Base-by-base conservation (phyloP, 2,113 vertebrate genomes). In the Salvelinus sp. region DNA sequence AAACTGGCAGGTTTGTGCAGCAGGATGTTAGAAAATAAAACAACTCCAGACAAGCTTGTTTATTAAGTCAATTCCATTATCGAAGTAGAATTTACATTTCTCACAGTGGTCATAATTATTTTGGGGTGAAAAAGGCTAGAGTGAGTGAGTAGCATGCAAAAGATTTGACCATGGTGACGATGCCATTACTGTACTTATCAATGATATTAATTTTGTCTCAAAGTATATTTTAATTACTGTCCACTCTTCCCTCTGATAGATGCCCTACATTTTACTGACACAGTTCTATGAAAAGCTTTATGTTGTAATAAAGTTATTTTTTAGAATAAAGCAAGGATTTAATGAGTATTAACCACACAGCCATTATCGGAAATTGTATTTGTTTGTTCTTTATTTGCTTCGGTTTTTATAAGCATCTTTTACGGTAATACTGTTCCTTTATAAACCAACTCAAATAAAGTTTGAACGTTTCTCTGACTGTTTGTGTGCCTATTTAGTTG, bases 301-400 rank as follows among this genome's bases (percentile, higher is more conserved):
- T 93, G 91, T 93, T 93, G 85, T 92, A 93, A 93, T 93, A 92
- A 92, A 92, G 91, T 44, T 0, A 12, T 92, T 90, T 90, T 86
- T 86, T 90, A 87, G 88, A 92, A 92, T 90, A 88, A 87, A 90
- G 78, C 86, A 79, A 90, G 9, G 9, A 44, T 10, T 64, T 48
- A 63, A 22, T 25, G 58, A 54, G 50, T 54, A 54, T 91, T 87
- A 88, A 91, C 70, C 6, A 2, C 80, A 79, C 70, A 85, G 78
- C 30, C 82, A 60, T 82, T 82, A 66, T 28, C 5, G 6, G 23
- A 28, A 66, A 5, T 66, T 6, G 16, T 54, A 54, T 54, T 1
- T 66, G 27, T 66, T 28, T 66, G 25, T 66, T 22, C 27, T 66
- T 30, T 6, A 66, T 23, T 28, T 30, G 64, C 30, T 66, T 14